A percentile compares a stretch with the other conserved stretches of the same genome.
Conservation (phyloP, 2,113 vertebrate species). For the Tinamus guttatus region DNA sequence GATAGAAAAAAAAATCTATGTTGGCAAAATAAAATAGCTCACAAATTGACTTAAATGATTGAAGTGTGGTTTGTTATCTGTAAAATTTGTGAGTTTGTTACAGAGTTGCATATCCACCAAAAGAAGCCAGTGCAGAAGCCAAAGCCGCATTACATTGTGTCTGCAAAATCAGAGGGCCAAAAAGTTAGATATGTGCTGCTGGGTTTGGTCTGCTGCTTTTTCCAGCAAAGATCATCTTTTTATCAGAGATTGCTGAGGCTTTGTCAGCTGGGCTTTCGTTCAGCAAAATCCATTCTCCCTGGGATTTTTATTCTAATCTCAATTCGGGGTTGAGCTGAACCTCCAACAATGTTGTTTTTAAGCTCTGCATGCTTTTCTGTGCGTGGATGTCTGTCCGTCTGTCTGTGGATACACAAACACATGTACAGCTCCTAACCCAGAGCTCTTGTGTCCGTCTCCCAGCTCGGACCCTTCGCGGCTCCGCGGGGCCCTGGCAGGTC, state of each 20-base stretch:
- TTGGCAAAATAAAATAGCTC: not conserved
- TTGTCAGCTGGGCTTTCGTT: not conserved
- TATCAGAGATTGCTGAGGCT: not conserved
- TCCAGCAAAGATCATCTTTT: not conserved
- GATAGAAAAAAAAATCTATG: not conserved
- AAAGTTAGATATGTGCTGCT: not conserved
- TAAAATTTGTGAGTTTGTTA: not conserved
- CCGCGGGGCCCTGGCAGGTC: not conserved
- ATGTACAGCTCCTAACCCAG: accelerated
- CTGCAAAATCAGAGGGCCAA: not conserved
- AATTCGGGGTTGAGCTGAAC: not conserved
- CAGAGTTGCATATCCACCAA: not conserved
- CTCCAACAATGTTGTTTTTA: not conserved
- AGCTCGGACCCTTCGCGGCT: not conserved
- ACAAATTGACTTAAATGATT: not conserved
- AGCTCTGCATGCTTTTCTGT: not conserved
- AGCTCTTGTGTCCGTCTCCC: not conserved
- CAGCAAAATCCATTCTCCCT: not conserved
- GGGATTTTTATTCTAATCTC: not conserved
- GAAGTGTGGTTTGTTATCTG: not conserved
- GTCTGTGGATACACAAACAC: not conserved
- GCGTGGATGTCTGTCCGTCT: not conserved
- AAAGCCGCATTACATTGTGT: no score
- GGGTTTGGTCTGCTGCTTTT: not conserved
- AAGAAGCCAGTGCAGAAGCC: not conserved